Base-by-base conservation (phyloP, 2,888 invertebrate genomes). In the Troilus luridus region DNA sequence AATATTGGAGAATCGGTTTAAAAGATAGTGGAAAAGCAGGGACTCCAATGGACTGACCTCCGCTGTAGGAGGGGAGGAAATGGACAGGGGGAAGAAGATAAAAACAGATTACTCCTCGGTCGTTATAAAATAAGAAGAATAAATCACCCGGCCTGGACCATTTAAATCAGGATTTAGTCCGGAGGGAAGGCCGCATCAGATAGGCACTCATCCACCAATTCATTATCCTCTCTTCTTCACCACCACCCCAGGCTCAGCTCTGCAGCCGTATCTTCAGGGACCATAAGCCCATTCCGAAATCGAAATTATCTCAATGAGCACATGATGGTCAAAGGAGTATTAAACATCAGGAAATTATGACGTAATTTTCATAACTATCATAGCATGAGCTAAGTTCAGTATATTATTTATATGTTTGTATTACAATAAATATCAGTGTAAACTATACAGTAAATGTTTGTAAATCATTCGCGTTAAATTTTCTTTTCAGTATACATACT, bases 51-150 rank as follows among this genome's bases (percentile, higher is more conserved):
- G 64, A n/a, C 64, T 64, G 64, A 64, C n/a, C 64, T 64, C 62
- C 12, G n/a, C n/a, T n/a, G 64, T 7, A 77, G 41, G 41, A 72
- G 41, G 77, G 77, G 7, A 54, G 77, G 77, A 8, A 77, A 77
- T 77, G 41, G 77, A 77, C 77, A 41, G 17, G 41, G 77, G 62
- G 11, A 24, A 54, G 77, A 77, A 77, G 77, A 77, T 77, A 77
- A 88, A 88, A 88, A 88, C 88, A 62, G 88, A 88, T 88, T 88
- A 88, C 88, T 60, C 17, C 62, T 27, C 1, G 88, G 24, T 62
- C 59, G 60, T 88, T 88, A 88, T 88, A 88, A 88, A 88, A 88
- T 88, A 88, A 88, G 59, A 88, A 88, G 88, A 41, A 88, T 88
- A 88, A 88, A 88, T 88, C 88, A 88, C 58, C 41, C 27, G 88